Evolutionary conservation across 2,797 vertebrate genomes (phyloP).

Genomic region (Gila robusta): DNA sequence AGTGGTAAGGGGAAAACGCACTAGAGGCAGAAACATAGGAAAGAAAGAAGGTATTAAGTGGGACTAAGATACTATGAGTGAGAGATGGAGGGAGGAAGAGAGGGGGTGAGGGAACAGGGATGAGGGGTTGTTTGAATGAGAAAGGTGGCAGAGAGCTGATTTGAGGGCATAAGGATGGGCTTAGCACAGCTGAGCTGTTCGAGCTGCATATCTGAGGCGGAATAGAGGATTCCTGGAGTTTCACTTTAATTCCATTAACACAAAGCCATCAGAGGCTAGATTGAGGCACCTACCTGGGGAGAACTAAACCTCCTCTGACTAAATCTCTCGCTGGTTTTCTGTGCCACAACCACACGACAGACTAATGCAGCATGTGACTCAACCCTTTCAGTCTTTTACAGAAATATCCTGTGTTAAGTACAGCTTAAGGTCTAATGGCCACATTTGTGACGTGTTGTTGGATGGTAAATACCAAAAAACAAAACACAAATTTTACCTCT

Average conservation of each 20-base stretch:
- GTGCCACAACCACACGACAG: not conserved
- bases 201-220: constrained; percentile 44
- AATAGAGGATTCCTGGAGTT: constrained; percentile 51
- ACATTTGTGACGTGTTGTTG: not conserved
- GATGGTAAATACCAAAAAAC: not conserved
- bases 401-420: not conserved
- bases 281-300: constrained; percentile 37
- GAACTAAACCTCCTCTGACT: constrained; percentile 32
- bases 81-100: constrained; percentile 28
- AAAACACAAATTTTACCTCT: too few relatives aligned
- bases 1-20: constrained; percentile 6
- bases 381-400: not conserved
- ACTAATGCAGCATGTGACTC: not conserved
- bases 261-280: constrained; percentile 47
- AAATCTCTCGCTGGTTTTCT: constrained; percentile 26
- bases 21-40: constrained; percentile 37
- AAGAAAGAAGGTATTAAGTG: constrained; percentile 41
- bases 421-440: not conserved
- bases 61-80: constrained; percentile 26
- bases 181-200: constrained; percentile 45
- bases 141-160: constrained; percentile 49
- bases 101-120: constrained; percentile 13
- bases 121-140: constrained; percentile 38
- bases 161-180: constrained; percentile 53
- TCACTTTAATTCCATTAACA: constrained; percentile 56